phyloP scores from a whole-genome alignment of 2,888 invertebrate genomes.

The Adelognathus sp. region DNA sequence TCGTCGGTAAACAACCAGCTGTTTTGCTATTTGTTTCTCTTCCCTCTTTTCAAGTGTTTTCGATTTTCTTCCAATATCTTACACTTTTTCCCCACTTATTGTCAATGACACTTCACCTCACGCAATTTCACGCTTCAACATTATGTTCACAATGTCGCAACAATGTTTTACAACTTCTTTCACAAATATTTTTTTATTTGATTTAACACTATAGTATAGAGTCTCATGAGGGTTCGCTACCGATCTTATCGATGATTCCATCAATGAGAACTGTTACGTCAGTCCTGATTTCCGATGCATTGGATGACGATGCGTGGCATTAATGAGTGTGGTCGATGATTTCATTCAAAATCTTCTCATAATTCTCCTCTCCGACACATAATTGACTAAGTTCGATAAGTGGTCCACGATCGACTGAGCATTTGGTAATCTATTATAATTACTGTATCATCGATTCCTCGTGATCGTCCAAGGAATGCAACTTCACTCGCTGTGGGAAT shows the following conservation, averaged over 20 bases:
- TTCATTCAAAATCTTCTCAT: not conserved
- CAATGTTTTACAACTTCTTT: slow-evolving; percentile 33
- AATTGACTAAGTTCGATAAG: slow-evolving; percentile 27
- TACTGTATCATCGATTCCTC: slow-evolving; percentile 54
- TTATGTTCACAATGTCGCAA: not conserved
- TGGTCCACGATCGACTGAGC: slow-evolving; percentile 52
- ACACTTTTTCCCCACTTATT: not conserved
- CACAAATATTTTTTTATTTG: slow-evolving; percentile 16
- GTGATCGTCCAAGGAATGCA: slow-evolving; percentile 69
- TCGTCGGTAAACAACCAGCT: slow-evolving; percentile 70
- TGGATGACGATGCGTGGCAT: slow-evolving; percentile 23
- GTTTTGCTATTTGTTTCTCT: slow-evolving; percentile 32
- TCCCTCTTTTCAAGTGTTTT: slow-evolving; percentile 64
- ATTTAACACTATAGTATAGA: slow-evolving; percentile 3
- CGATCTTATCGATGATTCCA: slow-evolving; percentile 11
- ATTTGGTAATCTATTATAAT: slow-evolving; percentile 28
- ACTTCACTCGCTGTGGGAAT: slow-evolving; percentile 67
- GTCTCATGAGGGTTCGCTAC: slow-evolving; percentile 14
- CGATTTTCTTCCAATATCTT: not conserved
- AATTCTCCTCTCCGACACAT: not conserved
- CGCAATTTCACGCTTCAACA: slow-evolving; percentile 20
- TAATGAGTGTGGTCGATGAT: slow-evolving; percentile 11
- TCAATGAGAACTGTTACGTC: slow-evolving; percentile 27
- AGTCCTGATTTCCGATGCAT: slow-evolving; percentile 21
- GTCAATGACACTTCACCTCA: slow-evolving; percentile 6